phyloP scores from a whole-genome alignment of 2,888 invertebrate genomes.

The Cyrtodaria siliqua region DNA sequence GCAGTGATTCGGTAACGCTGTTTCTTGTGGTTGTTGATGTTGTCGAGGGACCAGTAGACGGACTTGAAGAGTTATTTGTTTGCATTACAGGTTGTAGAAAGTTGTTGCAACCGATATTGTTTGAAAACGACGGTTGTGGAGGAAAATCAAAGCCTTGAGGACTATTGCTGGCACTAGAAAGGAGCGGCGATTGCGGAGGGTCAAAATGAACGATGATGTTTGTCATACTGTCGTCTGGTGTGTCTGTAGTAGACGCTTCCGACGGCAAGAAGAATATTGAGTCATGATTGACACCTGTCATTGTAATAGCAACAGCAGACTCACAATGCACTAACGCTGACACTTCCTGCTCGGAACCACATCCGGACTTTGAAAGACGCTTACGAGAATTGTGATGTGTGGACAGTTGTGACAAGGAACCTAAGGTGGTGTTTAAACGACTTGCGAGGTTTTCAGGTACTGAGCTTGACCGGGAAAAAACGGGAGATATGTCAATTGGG shows the following conservation, averaged over 20 bases:
- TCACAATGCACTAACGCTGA: slow-evolving; percentile 65
- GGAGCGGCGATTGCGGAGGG: slow-evolving; percentile 81
- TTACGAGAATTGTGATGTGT: slow-evolving; percentile 62
- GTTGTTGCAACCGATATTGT: slow-evolving; percentile 7
- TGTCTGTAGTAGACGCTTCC: slow-evolving; percentile 57
- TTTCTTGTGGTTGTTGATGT: not conserved
- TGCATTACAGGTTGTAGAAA: slow-evolving; percentile 42
- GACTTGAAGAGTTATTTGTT: not conserved
- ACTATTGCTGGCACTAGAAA: slow-evolving; percentile 78
- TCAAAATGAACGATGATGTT: slow-evolving; percentile 84
- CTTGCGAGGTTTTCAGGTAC: slow-evolving; percentile 82
- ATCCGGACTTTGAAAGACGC: slow-evolving; percentile 57
- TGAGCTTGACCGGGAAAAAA: slow-evolving; percentile 84
- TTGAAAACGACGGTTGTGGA: slow-evolving; percentile 40
- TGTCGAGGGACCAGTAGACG: not conserved
- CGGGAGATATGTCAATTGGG: slow-evolving; percentile 81
- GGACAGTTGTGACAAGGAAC: slow-evolving; percentile 61
- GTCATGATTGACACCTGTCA: slow-evolving; percentile 75
- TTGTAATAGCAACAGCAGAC: slow-evolving; percentile 79
- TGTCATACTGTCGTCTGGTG: slow-evolving; percentile 65
- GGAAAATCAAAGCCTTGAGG: slow-evolving; percentile 80
- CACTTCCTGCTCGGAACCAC: slow-evolving; percentile 60
- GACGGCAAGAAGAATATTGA: slow-evolving; percentile 54
- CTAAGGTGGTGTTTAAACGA: slow-evolving; percentile 59
- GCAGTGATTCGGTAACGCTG: not conserved